Evolutionary conservation across 2,797 vertebrate genomes (phyloP).

Genomic region (Hippocampus kuda): DNA sequence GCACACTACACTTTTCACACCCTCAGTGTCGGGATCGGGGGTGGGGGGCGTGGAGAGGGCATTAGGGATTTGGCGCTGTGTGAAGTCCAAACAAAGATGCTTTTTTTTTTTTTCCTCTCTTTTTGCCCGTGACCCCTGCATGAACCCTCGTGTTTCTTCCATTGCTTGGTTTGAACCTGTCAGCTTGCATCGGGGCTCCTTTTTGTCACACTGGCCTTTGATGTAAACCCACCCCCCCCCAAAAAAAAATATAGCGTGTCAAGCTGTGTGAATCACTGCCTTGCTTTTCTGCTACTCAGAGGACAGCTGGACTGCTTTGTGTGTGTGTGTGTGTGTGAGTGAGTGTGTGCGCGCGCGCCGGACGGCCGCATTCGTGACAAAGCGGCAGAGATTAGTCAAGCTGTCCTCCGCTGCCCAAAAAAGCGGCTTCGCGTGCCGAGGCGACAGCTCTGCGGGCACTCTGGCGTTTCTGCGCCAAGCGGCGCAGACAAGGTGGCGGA

Average conservation of each 20-base stretch:
- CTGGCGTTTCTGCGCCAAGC: slow-evolving; percentile 2
- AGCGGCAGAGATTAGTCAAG: slow-evolving; percentile 38
- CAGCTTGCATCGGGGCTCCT: slow-evolving; percentile 28
- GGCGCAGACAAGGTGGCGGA: too few relatives aligned
- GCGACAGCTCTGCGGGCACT: slow-evolving; percentile 49
- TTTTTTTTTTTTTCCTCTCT: slow-evolving; percentile 34
- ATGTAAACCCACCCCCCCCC: slow-evolving; percentile 37
- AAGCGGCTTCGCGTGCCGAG: slow-evolving; percentile 40
- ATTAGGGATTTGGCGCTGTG: slow-evolving; percentile 39
- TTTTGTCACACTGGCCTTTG: slow-evolving; percentile 44
- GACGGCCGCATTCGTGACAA: slow-evolving; percentile 47
- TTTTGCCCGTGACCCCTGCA: slow-evolving; percentile 33
- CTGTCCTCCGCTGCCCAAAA: slow-evolving; percentile 32
- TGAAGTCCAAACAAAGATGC: slow-evolving; percentile 55
- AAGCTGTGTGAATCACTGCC: slow-evolving; percentile 15
- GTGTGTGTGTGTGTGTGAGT: neutral
- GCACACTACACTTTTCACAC: slow-evolving; percentile 49
- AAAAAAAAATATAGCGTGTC: neutral
- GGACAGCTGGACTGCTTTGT: slow-evolving; percentile 20
- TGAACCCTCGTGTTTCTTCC: slow-evolving; percentile 41
- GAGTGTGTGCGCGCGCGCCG: neutral
- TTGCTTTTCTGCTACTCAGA: slow-evolving; percentile 20
- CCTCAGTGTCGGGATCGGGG: slow-evolving; percentile 15
- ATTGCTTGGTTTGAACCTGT: slow-evolving; percentile 33
- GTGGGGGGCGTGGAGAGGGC: slow-evolving; percentile 6